phyloP scores from a whole-genome alignment of 2,888 invertebrate species.

The Ectemnius cavifrons region DNA sequence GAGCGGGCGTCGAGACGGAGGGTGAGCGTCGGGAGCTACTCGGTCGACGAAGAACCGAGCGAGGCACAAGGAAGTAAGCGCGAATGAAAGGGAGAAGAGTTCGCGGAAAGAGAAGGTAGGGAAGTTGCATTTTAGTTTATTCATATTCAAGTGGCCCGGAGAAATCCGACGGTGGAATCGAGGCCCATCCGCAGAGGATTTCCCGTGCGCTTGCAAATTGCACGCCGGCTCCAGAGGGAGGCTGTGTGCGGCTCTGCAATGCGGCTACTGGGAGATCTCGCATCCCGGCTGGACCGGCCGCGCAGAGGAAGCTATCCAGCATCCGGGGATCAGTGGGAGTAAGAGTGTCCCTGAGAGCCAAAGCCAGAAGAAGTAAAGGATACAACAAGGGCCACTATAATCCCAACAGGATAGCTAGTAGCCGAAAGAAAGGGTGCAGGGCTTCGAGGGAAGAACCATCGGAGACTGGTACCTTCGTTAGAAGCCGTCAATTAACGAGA shows the following conservation, averaged over 20 bases:
- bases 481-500: conserved; percentile 67
- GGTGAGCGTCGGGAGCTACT: too few relatives aligned
- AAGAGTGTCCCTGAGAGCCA: conserved; percentile 10
- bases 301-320: neutral
- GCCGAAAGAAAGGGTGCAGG: conserved; percentile 36
- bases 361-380: too few relatives aligned
- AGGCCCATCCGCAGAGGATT: conserved; percentile 46
- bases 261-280: conserved; percentile 44
- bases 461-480: conserved; percentile 60
- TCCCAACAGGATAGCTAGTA: neutral
- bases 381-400: too few relatives aligned
- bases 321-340: conserved; percentile 19
- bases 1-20: neutral
- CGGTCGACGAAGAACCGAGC: too few relatives aligned
- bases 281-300: neutral
- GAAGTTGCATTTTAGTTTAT: conserved; percentile 50
- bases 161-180: conserved; percentile 50
- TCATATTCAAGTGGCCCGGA: conserved; percentile 53
- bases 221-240: conserved; percentile 34
- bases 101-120: neutral
- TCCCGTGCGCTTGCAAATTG: conserved; percentile 55
- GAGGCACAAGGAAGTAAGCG: too few relatives aligned
- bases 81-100: too few relatives aligned
- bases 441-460: conserved; percentile 35
- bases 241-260: conserved; percentile 44